phyloP scores from a whole-genome alignment of 2,113 vertebrate genomes.

The Thamnophis sirtalis region DNA sequence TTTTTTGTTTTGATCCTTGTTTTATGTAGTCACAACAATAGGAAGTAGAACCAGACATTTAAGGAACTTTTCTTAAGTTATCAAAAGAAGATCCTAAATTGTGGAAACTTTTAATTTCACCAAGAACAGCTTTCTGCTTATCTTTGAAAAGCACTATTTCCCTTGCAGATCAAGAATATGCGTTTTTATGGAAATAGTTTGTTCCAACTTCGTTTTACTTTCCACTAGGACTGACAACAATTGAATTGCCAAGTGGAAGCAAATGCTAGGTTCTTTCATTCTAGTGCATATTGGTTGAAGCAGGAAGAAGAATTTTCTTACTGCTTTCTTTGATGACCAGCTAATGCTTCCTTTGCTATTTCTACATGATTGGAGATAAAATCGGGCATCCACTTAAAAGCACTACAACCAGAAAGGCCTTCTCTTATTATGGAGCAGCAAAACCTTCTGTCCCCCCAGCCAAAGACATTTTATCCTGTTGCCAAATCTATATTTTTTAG shows the following conservation, averaged over 20 bases:
- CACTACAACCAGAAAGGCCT: no score
- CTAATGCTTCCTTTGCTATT: background rate
- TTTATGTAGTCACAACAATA: background rate
- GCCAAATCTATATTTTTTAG: background rate
- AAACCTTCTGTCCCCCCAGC: background rate
- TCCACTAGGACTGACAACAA: constrained; percentile 7
- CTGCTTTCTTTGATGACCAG: background rate
- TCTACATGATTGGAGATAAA: background rate
- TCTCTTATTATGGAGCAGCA: background rate
- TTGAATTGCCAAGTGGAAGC: background rate
- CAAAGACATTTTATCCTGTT: background rate
- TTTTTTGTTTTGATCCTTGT: background rate
- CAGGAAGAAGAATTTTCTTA: background rate
- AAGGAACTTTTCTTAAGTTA: background rate
- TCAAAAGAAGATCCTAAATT: background rate
- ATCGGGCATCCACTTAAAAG: background rate
- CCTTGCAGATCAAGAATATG: background rate
- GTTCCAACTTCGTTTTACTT: background rate
- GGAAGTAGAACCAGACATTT: background rate
- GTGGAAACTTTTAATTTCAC: constrained; percentile 7
- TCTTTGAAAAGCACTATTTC: constrained; percentile 14
- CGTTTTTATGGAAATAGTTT: background rate
- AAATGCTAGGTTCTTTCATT: background rate
- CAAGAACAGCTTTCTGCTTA: constrained; percentile 10
- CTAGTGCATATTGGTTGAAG: background rate